Percentiles rank a stretch among this genome's conserved stretches.
Evolutionary conservation across 2,797 vertebrate species (phyloP).

Genomic region (Tenualosa thibaudeaui): DNA sequence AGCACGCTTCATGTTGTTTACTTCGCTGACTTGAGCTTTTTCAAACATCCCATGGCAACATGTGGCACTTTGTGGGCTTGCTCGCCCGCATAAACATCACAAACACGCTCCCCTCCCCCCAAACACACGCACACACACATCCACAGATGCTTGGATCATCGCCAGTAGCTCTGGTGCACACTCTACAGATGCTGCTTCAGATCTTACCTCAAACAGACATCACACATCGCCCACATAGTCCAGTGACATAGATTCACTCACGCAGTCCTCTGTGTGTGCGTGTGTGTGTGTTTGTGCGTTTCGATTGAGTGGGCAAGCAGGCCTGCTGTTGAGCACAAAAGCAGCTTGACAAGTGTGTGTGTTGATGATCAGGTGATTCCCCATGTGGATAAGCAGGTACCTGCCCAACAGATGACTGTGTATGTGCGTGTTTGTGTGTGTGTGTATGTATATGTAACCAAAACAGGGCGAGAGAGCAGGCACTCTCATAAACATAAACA

Average conservation of each 20-base stretch:
- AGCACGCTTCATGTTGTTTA: neutral
- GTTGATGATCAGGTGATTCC: neutral
- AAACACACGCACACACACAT: neutral
- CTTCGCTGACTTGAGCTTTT: neutral
- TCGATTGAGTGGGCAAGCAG: neutral
- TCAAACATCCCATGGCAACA: neutral
- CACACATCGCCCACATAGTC: neutral
- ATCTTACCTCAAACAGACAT: neutral
- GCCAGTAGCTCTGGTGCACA: neutral
- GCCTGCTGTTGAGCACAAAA: neutral
- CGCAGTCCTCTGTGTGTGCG: neutral
- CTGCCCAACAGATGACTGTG: neutral
- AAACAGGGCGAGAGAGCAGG: neutral
- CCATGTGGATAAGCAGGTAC: neutral
- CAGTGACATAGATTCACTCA: neutral
- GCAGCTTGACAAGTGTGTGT: neutral
- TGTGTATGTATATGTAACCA: neutral
- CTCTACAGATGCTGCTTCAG: neutral
- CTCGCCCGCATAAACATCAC: neutral
- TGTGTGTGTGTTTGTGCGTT: neutral
- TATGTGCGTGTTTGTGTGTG: neutral
- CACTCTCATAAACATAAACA: neutral
- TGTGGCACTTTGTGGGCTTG: neutral
- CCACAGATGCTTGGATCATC: constrained; percentile 3
- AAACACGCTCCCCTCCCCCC: neutral